phyloP scores from a whole-genome alignment of 2,797 vertebrate genomes.

The Nothura maculosa region DNA sequence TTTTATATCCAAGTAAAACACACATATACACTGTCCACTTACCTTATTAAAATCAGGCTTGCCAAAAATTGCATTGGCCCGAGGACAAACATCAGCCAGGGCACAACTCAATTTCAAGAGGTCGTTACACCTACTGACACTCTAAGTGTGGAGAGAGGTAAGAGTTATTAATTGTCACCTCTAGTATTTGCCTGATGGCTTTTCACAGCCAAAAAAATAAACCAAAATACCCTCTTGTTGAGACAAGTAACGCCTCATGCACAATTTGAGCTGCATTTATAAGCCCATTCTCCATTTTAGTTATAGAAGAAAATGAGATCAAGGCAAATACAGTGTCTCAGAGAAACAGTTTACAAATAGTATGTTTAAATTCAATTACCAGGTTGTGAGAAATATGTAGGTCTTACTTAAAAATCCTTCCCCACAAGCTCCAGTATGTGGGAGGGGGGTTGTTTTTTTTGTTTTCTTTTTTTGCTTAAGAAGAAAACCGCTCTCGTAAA shows the following conservation, averaged over 20 bases:
- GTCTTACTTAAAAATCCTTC: not conserved
- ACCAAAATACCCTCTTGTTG: not conserved
- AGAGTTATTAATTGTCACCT: constrained; percentile 14
- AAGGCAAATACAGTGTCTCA: not conserved
- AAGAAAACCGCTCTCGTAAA: not conserved
- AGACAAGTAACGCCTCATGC: not conserved
- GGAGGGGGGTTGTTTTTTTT: no score
- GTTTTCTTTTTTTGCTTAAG: not conserved
- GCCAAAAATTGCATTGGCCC: constrained; percentile 72
- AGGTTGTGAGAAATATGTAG: not conserved
- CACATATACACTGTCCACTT: not conserved
- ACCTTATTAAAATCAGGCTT: constrained; percentile 77
- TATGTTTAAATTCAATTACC: not conserved
- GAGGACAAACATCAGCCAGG: constrained; percentile 75
- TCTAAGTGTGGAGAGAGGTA: constrained; percentile 33
- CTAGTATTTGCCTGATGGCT: not conserved
- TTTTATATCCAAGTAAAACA: not conserved
- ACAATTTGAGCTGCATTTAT: not conserved
- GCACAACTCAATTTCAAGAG: constrained; percentile 67
- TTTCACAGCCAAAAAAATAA: not conserved
- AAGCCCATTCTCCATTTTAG: not conserved
- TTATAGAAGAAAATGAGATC: not conserved
- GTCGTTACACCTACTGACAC: constrained; percentile 67
- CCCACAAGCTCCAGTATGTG: not conserved
- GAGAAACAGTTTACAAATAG: not conserved